phyloP scores from a whole-genome alignment of 2,113 vertebrate species.

The Bos taurus region ARS-UCD2.0 NC_037329.1:72761501-72762000 shows the following conservation, averaged over 20 bases:
- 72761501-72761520: neutral
- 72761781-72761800: neutral
- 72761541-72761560: neutral
- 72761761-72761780: neutral
- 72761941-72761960: neutral
- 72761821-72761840: neutral
- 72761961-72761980: neutral
- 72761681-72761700: neutral
- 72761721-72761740: neutral
- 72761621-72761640: neutral
- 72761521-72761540: neutral
- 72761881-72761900: neutral
- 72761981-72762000: neutral
- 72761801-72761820: neutral
- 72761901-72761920: neutral
- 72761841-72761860: neutral
- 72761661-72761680: neutral
- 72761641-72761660: neutral
- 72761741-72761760: neutral
- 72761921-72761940: neutral
- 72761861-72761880: neutral
- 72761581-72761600: neutral
- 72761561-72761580: neutral
- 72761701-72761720: fast-evolving
- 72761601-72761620: neutral